Conservation (phyloP, 2,888 invertebrate species). For the Bombylius major region DNA sequence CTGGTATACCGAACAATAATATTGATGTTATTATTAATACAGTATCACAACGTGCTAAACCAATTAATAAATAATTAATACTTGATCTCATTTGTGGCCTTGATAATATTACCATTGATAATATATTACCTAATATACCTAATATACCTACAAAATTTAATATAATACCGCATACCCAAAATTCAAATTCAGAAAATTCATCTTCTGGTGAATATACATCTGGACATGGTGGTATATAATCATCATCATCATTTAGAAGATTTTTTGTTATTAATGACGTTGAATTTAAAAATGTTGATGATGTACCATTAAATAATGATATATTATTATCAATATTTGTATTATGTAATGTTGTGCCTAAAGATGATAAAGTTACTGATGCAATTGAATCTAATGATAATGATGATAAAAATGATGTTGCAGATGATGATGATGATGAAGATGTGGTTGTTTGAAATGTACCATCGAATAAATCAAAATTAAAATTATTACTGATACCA, state of each 20-base stretch:
- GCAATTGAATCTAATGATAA: neutral
- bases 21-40: constrained; percentile 77
- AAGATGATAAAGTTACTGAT: neutral
- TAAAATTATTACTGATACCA: neutral
- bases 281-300: neutral
- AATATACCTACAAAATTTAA: constrained; percentile 67
- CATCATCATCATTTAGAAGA: neutral
- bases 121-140: constrained; percentile 80
- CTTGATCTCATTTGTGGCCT: constrained; percentile 92
- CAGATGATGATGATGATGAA: neutral
- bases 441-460: neutral
- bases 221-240: constrained; percentile 2
- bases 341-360: neutral
- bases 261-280: neutral
- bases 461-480: neutral
- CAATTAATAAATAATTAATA: constrained; percentile 87
- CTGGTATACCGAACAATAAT: constrained; percentile 74
- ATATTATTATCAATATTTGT: neutral
- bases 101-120: constrained; percentile 81
- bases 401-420: neutral
- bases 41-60: constrained; percentile 87
- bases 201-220: constrained; percentile 23
- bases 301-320: neutral
- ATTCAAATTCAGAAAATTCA: constrained; percentile 48
- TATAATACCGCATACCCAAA: constrained; percentile 70